Conservation (phyloP, 2,888 invertebrate genomes). For the Tridacna gigas region DNA sequence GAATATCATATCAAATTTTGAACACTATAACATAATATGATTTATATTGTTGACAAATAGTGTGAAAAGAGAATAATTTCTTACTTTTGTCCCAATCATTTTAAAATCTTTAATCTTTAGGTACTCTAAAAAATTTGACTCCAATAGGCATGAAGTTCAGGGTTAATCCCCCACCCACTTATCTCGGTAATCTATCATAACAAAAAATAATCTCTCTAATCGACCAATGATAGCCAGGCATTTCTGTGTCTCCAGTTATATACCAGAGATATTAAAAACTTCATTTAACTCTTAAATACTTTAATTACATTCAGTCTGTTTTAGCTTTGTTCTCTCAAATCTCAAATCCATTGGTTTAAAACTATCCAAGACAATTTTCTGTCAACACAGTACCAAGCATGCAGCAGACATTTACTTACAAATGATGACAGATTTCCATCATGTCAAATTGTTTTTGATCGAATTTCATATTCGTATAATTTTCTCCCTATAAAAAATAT, state of each 20-base stretch:
- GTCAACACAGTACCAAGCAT: too few relatives aligned
- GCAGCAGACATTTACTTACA: not conserved
- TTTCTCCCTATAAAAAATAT: too few relatives aligned
- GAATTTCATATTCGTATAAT: too few relatives aligned
- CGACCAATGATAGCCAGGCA: slow-evolving; percentile 8
- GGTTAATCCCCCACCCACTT: slow-evolving; percentile 11
- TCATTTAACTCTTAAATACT: not conserved
- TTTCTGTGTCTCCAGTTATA: not conserved
- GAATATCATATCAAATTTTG: not conserved
- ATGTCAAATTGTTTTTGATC: too few relatives aligned
- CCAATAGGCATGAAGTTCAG: too few relatives aligned
- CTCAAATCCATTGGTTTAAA: not conserved
- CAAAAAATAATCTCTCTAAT: slow-evolving; percentile 14
- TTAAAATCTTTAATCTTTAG: too few relatives aligned
- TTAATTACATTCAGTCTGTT: not conserved
- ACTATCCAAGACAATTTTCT: too few relatives aligned
- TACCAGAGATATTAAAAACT: not conserved
- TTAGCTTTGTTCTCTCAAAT: not conserved
- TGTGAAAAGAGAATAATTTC: not conserved
- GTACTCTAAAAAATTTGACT: too few relatives aligned
- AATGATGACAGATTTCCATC: not conserved
- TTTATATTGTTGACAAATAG: not conserved
- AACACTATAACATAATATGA: not conserved
- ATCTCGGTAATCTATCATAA: slow-evolving; percentile 22
- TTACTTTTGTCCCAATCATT: not conserved